Evolutionary conservation across 2,797 vertebrate species (phyloP).

Genomic region (Glyptemys insculpta): DNA sequence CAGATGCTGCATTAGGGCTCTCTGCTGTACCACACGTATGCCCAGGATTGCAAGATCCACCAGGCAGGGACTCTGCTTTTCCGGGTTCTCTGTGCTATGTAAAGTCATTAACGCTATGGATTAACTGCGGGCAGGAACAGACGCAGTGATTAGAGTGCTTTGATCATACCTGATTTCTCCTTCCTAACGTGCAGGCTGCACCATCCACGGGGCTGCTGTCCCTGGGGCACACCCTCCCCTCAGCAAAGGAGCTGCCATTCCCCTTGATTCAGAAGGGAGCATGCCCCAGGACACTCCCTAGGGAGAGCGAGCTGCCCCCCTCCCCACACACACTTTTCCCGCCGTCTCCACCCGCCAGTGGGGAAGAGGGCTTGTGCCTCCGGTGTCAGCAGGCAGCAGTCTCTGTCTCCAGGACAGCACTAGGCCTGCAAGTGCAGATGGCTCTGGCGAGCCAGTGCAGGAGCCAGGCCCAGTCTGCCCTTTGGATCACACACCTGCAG

Average conservation of each 20-base stretch:
- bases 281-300: not conserved
- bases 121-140: not conserved
- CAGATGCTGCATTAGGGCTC: not conserved
- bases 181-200: not conserved
- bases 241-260: no score
- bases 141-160: not conserved
- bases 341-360: no score
- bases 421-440: not conserved
- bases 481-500: not conserved
- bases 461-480: no score
- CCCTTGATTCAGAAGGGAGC: not conserved
- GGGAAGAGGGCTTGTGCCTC: not conserved
- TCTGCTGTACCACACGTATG: not conserved
- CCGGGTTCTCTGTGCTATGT: not conserved
- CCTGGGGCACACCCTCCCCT: not conserved
- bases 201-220: no score
- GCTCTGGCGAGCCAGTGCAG: not conserved
- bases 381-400: not conserved
- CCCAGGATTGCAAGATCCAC: not conserved
- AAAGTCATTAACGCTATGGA: not conserved
- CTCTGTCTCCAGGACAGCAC: not conserved
- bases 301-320: not conserved
- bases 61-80: not conserved
- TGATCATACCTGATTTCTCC: not conserved
- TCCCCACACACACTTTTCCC: not conserved